Percentiles rank a stretch among this genome's conserved stretches.
These are phyloP conservation scores for Jacana jacana DNA, from an alignment of 2,113 vertebrate species.

Conservation along the genomic window DNA sequence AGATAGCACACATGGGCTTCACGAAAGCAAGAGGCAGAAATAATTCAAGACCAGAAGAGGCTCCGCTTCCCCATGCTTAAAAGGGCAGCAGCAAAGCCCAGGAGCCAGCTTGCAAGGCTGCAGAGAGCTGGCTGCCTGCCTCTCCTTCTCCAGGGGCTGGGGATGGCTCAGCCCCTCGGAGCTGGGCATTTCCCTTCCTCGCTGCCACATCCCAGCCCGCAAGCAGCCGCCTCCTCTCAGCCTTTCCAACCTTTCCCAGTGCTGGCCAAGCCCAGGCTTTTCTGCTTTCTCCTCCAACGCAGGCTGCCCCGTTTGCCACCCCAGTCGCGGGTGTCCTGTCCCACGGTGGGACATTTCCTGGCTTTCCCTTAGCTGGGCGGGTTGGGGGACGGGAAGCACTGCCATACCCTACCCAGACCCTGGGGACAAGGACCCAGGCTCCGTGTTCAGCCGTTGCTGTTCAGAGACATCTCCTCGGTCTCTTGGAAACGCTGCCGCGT, in stretches of 20 bases:
- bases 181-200: neutral
- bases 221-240: neutral
- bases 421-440: neutral
- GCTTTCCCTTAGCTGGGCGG: neutral
- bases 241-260: neutral
- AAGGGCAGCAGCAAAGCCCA: neutral
- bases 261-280: neutral
- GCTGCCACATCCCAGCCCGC: neutral
- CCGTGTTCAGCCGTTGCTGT: neutral
- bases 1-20: neutral
- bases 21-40: neutral
- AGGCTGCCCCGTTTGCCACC: neutral
- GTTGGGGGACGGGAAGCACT: too few relatives aligned
- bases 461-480: neutral
- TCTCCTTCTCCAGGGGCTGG: neutral
- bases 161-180: neutral
- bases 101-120: neutral
- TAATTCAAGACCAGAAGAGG: neutral
- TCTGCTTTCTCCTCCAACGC: neutral
- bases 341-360: fast-evolving
- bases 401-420: neutral
- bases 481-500: conserved; percentile 26
- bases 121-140: neutral
- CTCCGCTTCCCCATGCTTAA: neutral
- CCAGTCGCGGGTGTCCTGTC: neutral